These are phyloP conservation scores for Endotricha flammealis DNA, from an alignment of 2,888 invertebrate species.

Conservation along the genomic window DNA sequence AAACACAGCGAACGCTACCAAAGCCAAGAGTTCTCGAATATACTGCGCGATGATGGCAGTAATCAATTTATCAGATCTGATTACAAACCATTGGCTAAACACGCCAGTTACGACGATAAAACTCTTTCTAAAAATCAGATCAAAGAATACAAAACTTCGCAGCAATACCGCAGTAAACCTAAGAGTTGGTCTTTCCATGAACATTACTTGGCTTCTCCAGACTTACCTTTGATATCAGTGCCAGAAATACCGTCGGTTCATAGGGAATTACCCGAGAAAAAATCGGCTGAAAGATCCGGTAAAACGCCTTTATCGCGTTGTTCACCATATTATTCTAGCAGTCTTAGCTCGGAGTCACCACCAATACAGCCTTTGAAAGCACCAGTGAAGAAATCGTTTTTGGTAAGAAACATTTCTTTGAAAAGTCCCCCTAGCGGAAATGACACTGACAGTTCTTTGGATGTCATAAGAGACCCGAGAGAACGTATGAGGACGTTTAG, in stretches of 20 bases:
- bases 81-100: slow-evolving; percentile 79
- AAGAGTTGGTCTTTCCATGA: slow-evolving; percentile 83
- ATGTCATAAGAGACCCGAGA: slow-evolving; percentile 82
- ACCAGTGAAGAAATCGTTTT: slow-evolving; percentile 80
- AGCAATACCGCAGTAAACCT: slow-evolving; percentile 75
- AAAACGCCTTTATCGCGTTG: slow-evolving; percentile 81
- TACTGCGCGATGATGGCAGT: slow-evolving; percentile 55
- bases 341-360: slow-evolving; percentile 85
- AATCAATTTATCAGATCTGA: slow-evolving; percentile 71
- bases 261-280: slow-evolving; percentile 67
- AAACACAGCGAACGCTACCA: slow-evolving; percentile 81
- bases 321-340: slow-evolving; percentile 86
- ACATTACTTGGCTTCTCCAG: slow-evolving; percentile 77
- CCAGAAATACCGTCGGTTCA: slow-evolving; percentile 72
- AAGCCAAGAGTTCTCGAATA: slow-evolving; percentile 80
- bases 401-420: slow-evolving; percentile 78
- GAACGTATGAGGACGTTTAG: slow-evolving; percentile 83
- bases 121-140: slow-evolving; percentile 81
- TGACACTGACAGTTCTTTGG: slow-evolving; percentile 84
- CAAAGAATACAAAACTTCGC: slow-evolving; percentile 79
- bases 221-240: slow-evolving; percentile 73
- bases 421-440: slow-evolving; percentile 86
- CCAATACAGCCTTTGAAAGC: slow-evolving; percentile 82
- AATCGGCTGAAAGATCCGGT: slow-evolving; percentile 60
- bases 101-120: slow-evolving; percentile 82